phyloP scores from a whole-genome alignment of 2,888 invertebrate species.

The Eulithis testata region DNA sequence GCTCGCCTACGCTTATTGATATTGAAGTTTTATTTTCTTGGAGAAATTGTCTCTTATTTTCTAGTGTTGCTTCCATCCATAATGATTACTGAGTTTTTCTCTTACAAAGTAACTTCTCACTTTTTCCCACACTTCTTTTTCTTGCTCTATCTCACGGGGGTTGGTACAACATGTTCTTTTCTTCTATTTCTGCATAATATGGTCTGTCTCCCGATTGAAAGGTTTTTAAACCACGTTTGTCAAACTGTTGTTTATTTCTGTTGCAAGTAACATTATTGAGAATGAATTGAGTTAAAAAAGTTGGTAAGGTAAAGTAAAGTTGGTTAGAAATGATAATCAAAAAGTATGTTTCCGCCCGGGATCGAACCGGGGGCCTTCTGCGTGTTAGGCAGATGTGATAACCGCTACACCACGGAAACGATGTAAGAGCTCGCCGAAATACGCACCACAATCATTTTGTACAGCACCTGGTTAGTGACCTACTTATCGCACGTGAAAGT shows the following conservation, averaged over 20 bases:
- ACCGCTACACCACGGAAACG: slow-evolving; percentile 95
- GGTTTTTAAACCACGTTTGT: no score
- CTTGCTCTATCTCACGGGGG: no score
- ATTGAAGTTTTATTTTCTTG: slow-evolving; percentile 22
- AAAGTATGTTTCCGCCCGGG: slow-evolving; percentile 90
- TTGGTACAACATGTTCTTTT: no score
- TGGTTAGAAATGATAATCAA: slow-evolving; percentile 1
- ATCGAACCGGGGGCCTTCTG: slow-evolving; percentile 96
- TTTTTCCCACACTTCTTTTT: no score
- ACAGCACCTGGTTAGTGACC: slow-evolving; percentile 5
- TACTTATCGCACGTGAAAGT: slow-evolving; percentile 19
- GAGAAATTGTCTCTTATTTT: slow-evolving; percentile 13
- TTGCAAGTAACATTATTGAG: no score
- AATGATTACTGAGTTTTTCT: background rate
- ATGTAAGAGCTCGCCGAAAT: slow-evolving; percentile 2
- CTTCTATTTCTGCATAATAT: no score
- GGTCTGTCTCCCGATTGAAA: no score
- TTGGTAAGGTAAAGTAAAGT: background rate
- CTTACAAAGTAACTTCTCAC: background rate
- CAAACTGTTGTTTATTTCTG: no score
- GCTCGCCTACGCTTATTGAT: slow-evolving; percentile 31
- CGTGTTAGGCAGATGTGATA: slow-evolving; percentile 96
- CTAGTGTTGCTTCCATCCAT: slow-evolving; percentile 3
- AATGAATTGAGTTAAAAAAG: background rate
- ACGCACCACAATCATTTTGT: background rate